phyloP scores from a whole-genome alignment of 2,113 vertebrate genomes.

The Cyrtonyx montezumae region DNA sequence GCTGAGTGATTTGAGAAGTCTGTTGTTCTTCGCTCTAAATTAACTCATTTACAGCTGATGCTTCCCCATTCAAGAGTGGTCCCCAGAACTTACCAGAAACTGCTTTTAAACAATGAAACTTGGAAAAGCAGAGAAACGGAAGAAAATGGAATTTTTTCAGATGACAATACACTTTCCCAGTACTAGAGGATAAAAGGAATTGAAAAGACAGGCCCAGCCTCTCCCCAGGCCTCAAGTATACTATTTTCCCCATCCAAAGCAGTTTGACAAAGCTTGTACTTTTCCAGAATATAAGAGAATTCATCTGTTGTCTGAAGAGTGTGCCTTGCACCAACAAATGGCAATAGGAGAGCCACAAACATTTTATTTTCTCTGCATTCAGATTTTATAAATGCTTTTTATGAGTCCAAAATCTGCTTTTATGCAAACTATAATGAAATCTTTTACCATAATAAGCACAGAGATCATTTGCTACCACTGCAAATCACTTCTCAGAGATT shows the following conservation, averaged over 20 bases:
- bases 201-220: background rate
- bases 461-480: conserved; percentile 34
- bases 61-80: fast-evolving
- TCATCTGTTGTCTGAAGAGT: background rate
- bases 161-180: background rate
- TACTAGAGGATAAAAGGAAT: background rate
- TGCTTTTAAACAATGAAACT: background rate
- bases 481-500: conserved; percentile 53
- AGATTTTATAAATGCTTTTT: background rate
- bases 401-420: background rate
- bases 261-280: background rate
- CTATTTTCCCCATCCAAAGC: background rate
- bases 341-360: background rate
- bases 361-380: background rate
- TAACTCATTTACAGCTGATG: background rate
- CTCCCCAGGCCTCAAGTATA: background rate
- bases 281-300: background rate
- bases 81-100: background rate
- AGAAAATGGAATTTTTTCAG: background rate
- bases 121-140: background rate
- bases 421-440: background rate
- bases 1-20: background rate
- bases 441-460: background rate
- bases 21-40: background rate
- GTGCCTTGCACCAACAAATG: background rate